Base-by-base conservation (phyloP, 2,797 vertebrate genomes). In the Coregonus ussuriensis region DNA sequence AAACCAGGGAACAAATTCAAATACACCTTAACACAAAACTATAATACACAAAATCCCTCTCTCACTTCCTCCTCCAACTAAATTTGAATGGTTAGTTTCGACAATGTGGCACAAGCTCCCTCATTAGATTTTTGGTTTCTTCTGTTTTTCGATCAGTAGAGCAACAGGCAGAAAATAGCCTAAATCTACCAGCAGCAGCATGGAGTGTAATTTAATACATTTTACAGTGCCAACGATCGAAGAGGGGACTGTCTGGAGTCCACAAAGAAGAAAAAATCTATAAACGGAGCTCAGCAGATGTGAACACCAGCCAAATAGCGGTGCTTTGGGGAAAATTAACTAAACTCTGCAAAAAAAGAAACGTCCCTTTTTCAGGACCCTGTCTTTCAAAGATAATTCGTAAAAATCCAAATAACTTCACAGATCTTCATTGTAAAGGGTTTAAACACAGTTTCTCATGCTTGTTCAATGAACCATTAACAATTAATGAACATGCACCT, bases 201-300 rank as follows among this genome's bases (percentile, higher is more conserved):
- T 75, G 83, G 86, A 93, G 82, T 88, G 91, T 94, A 95, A 96
- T 93, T 92, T 91, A 96, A 96, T 95, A 91, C 86, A 95, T 95
- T 93, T 94, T 92, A 90, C 88, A 92, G 90, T 83, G 81, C 88
- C 88, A 88, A 91, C 86, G 86, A 94, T 94, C 72, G 79, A 95
- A 96, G 89, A 89, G 9, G 41, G 41, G 41, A 47, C 41, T 47
- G 41, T 47, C 9, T 47, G 41, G 41, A 47, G 41, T 47, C 41
- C 91, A 89, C 90, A 89, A 85, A 84, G 92, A 89, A 89, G 76
- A 52, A 88, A 92, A 94, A 95, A 95, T 96, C 94, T 91, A 96
- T 95, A 94, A 80, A 84, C 88, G 92, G 90, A 90, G 86, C 89
- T 74, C 77, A 89, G 88, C 89, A 92, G 92, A 94, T 90, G 90